Evolutionary conservation across 2,888 invertebrate genomes (phyloP), one percentile per base, ranked within the genome.

Genomic region (Germaria angustata): DNA sequence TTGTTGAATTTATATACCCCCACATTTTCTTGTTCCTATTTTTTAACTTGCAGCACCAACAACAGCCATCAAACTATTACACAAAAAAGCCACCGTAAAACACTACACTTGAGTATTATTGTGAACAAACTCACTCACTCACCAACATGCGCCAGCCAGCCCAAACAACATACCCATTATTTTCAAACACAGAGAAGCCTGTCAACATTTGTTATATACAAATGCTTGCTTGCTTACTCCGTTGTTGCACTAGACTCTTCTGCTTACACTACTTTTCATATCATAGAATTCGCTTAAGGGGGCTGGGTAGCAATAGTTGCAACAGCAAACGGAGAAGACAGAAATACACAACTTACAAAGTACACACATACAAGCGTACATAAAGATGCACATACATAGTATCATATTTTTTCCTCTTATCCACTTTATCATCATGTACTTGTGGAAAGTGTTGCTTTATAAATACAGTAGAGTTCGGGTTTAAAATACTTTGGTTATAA

Each of bases 151-250:
- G 57, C 71, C 49, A 78, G 57, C 71, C 49, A 78, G 28, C 76
- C 73, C 57, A 53, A 75, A 28, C 28, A 73, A 68, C 17, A 68
- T 68, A 51, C 34, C 72, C 77, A 81, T 72, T 72, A 72, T 81
- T 75, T 76, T 72, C 77, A 53, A 81, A 81, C 17, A 72, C 61
- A 53, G 61, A 68, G 77, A 81, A 81, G 77, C 81, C 81, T 81
- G 77, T 77, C 73, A 81, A 81, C 73, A 63, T 66, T 77, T 68
- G 15, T 46, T 75, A n/a, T 55, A 28, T 17, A 46, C 20, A 44
- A 17, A 34, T 57, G 36, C 57, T 36, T 44, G 28, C 17, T 73
- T 28, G 28, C 46, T 57, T 55, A 44, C 17, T 77, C 28, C 28
- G 55, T 11, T 72, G 28, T 24, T 71, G 49, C 39, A 53, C 20